Base-by-base conservation (phyloP, 2,888 invertebrate species). In the Himalopsyche tibetana region DNA sequence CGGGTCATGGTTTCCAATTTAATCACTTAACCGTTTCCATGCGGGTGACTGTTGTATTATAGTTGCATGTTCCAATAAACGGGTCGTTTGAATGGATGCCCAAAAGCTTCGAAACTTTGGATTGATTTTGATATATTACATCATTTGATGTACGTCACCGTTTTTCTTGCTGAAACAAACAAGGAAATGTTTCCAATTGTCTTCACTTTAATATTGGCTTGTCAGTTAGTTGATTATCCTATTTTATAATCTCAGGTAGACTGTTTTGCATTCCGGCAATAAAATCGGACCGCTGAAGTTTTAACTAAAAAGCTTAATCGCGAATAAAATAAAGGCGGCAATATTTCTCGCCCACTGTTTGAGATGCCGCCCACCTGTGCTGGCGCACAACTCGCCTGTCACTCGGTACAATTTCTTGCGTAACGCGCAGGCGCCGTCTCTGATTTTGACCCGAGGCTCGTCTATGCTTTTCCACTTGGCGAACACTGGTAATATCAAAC, bases 361-460 rank as follows among this genome's bases (percentile, higher is more conserved):
- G 63, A 63, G 63, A 63, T 63, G 63, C 63, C 63, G 63, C 63
- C 63, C 63, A 63, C 63, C 63, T 63, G 63, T 63, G 19, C 28
- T 63, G 63, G 63, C 19, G 63, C 63, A 63, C 63, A n/a, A 28
- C 19, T 63, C 63, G 63, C 63, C 63, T 63, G 63, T 63, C 63
- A 63, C 63, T 63, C 63, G 63, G 5, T 63, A 28, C 63, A 28
- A 63, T 63, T 63, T 63, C 63, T 63, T 63, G 63, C 63, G 63
- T 63, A 63, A 63, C 63, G 63, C 63, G 63, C 63, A 63, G 63
- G 63, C 63, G 63, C 63, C 63, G 63, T 63, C 63, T 63, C 63
- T 63, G 63, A 63, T 63, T 63, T 28, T 63, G 63, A 63, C 63
- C 63, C 28, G 63, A 28, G 63, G 63, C 63, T 15, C 63, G 63